phyloP scores from a whole-genome alignment of 2,888 invertebrate genomes.

The Caenorhabditis parvicauda region DNA sequence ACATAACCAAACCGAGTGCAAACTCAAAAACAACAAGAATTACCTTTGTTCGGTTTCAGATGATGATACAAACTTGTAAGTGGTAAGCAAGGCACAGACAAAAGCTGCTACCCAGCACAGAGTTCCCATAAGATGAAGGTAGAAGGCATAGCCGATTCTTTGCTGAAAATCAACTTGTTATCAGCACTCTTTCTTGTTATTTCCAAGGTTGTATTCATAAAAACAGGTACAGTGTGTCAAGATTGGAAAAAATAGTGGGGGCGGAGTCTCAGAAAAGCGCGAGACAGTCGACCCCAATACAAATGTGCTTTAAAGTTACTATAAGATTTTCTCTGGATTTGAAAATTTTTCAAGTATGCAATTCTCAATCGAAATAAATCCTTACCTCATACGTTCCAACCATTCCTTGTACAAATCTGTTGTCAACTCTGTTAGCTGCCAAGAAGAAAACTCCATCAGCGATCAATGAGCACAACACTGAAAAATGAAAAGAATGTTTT shows the following conservation, averaged over 20 bases:
- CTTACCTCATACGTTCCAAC: conserved; percentile 59
- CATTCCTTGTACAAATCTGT: conserved; percentile 60
- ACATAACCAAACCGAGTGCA: background rate
- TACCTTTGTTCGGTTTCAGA: conserved; percentile 36
- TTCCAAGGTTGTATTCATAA: no score
- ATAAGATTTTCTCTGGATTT: background rate
- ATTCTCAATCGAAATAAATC: conserved; percentile 1
- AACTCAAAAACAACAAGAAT: conserved; percentile 3
- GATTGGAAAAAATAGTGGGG: no score
- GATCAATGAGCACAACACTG: conserved; percentile 56
- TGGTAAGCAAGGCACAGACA: conserved; percentile 52
- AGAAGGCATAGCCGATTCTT: conserved; percentile 60
- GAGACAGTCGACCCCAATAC: no score
- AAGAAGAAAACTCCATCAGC: conserved; percentile 60
- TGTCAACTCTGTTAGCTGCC: conserved; percentile 60
- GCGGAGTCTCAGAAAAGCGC: no score
- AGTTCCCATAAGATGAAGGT: conserved; percentile 59
- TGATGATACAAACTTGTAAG: conserved; percentile 51
- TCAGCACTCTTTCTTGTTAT: background rate
- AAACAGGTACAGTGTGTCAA: no score
- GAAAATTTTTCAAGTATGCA: background rate
- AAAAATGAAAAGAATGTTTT: no score
- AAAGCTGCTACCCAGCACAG: conserved; percentile 55
- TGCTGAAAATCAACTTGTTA: conserved; percentile 30
- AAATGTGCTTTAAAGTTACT: no score